Evolutionary conservation across 2,113 vertebrate species (phyloP).

Genomic region (Vombatus ursinus): DNA sequence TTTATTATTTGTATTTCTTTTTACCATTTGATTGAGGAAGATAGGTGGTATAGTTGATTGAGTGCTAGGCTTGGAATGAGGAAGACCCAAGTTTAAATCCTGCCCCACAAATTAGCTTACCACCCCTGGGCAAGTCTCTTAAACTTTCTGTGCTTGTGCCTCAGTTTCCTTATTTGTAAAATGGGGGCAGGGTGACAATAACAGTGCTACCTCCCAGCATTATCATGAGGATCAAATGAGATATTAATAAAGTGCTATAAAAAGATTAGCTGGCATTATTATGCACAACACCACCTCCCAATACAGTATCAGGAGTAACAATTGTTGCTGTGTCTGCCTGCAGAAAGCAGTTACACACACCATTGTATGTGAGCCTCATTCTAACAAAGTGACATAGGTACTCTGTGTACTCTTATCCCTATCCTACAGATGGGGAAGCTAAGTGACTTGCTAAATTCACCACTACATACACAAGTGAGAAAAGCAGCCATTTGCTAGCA

Average conservation of each 20-base stretch:
- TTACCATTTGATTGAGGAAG: not conserved
- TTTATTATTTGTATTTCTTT: not conserved
- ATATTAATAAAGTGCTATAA: not conserved
- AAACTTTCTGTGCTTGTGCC: not conserved
- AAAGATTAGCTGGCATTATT: not conserved
- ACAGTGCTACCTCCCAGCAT: not conserved
- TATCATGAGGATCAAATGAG: not conserved
- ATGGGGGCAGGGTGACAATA: not conserved
- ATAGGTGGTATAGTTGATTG: not conserved
- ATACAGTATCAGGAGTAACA: not conserved
- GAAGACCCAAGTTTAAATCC: not conserved
- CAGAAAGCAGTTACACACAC: not conserved
- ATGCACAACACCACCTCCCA: not conserved
- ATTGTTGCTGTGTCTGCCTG: not conserved
- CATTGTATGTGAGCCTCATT: not conserved
- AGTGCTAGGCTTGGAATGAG: not conserved
- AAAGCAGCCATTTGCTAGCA: not conserved
- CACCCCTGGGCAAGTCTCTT: not conserved
- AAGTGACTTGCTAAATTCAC: not conserved
- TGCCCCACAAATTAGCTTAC: not conserved
- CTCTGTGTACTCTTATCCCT: not conserved
- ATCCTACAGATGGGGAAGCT: not conserved
- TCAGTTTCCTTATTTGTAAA: no score
- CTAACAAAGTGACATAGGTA: not conserved
- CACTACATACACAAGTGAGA: not conserved